phyloP scores from a whole-genome alignment of 1,140 invertebrate genomes.

The Pogonognathellus flavescens region DNA sequence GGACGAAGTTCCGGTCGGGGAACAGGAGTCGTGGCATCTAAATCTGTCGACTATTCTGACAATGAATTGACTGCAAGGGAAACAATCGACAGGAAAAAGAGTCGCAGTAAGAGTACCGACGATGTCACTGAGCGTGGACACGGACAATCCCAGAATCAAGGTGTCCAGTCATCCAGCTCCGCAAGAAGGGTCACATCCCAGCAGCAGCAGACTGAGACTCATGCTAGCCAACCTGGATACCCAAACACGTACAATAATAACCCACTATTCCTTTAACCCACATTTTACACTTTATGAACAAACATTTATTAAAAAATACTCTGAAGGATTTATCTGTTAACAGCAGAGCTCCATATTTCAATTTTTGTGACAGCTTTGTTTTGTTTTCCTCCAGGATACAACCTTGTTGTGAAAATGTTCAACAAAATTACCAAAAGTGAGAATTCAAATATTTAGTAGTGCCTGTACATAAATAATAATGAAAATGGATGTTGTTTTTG shows the following conservation, averaged over 20 bases:
- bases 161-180: slow-evolving; percentile 65
- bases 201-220: slow-evolving; percentile 65
- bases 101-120: slow-evolving; percentile 89
- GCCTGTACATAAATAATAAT: background rate
- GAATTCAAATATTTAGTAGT: background rate
- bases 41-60: slow-evolving; percentile 70
- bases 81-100: slow-evolving; percentile 71
- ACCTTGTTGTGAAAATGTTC: background rate
- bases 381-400: background rate
- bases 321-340: too few relatives aligned
- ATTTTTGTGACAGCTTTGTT: too few relatives aligned
- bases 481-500: too few relatives aligned
- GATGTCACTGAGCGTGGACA: slow-evolving; percentile 78
- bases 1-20: slow-evolving; percentile 60
- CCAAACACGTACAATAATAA: slow-evolving; percentile 33
- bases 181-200: slow-evolving; percentile 52
- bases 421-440: slow-evolving; percentile 3
- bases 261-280: background rate
- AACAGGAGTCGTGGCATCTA: slow-evolving; percentile 63
- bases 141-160: slow-evolving; percentile 73
- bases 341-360: too few relatives aligned
- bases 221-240: slow-evolving; percentile 51
- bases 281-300: too few relatives aligned
- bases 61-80: slow-evolving; percentile 72
- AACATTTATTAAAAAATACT: too few relatives aligned